Percentiles rank a stretch among this genome's conserved stretches.
Evolutionary conservation across 2,797 vertebrate genomes (phyloP).

Genomic region (Schizopygopsis malacanthus): DNA sequence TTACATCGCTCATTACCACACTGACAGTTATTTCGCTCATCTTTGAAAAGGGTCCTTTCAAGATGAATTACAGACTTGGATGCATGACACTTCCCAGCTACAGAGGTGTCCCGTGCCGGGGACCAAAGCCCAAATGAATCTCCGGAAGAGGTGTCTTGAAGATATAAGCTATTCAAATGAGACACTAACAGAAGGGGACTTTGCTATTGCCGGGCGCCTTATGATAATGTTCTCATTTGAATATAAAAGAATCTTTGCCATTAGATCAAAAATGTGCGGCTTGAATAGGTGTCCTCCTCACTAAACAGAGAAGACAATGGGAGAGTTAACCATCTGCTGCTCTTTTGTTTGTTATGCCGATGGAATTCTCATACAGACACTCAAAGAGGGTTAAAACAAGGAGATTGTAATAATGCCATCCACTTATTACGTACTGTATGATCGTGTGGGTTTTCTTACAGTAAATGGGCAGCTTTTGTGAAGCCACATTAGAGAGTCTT

Average conservation of each 20-base stretch:
- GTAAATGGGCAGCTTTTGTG: conserved; percentile 6
- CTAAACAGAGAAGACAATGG: conserved; percentile 82
- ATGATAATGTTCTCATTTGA: conserved; percentile 87
- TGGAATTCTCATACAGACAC: conserved; percentile 33
- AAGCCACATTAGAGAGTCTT: not conserved
- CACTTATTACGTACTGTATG: conserved; percentile 35
- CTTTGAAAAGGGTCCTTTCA: conserved; percentile 74
- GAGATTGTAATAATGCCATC: conserved; percentile 70
- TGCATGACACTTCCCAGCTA: conserved; percentile 75
- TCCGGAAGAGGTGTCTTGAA: conserved; percentile 78
- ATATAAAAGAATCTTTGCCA: conserved; percentile 78
- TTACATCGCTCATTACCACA: conserved; percentile 76
- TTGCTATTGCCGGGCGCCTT: conserved; percentile 76
- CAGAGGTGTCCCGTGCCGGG: conserved; percentile 76
- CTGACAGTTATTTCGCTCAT: conserved; percentile 78
- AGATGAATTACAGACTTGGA: conserved; percentile 76
- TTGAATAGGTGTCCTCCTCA: conserved; percentile 70
- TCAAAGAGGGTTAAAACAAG: conserved; percentile 64
- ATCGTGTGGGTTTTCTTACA: conserved; percentile 27
- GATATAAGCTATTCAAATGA: conserved; percentile 87
- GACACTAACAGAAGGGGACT: conserved; percentile 79
- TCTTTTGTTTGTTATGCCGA: conserved; percentile 63
- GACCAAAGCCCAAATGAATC: conserved; percentile 82
- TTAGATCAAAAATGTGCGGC: conserved; percentile 75
- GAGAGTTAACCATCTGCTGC: conserved; percentile 66